Percentiles rank a stretch among this genome's conserved stretches.
Evolutionary conservation across 2,113 vertebrate species (phyloP).

Genomic region (Tamias sibiricus): DNA sequence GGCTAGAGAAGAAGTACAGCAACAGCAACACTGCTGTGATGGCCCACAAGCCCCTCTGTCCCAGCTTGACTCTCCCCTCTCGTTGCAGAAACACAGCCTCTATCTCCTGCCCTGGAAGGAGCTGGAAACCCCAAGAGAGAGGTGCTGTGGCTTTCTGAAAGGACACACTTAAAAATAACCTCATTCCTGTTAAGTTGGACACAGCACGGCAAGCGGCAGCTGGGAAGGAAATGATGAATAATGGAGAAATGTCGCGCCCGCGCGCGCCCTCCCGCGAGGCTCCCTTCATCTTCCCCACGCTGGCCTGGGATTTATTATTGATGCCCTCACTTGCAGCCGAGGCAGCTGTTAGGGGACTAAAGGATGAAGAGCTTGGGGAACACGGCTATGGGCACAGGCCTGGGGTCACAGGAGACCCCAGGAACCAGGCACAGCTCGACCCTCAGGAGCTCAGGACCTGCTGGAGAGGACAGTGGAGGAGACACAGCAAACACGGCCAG

Average conservation of each 20-base stretch:
- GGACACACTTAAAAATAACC: constrained; percentile 61
- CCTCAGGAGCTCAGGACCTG: background rate
- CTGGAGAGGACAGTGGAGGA: background rate
- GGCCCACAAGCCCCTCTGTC: background rate
- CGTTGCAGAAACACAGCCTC: background rate
- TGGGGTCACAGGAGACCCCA: no score
- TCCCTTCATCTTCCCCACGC: background rate
- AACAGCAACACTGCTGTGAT: background rate
- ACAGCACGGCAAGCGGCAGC: background rate
- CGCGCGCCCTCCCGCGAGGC: background rate
- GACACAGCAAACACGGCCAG: accelerated
- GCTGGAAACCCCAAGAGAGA: background rate
- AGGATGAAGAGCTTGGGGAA: accelerated
- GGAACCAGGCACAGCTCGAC: background rate
- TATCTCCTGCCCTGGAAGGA: background rate
- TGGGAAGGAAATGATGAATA: constrained; percentile 43
- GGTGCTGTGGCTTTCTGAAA: background rate
- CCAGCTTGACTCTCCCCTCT: background rate
- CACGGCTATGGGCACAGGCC: accelerated
- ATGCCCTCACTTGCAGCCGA: background rate
- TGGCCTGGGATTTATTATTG: background rate
- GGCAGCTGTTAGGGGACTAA: background rate
- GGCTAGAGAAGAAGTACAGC: no score
- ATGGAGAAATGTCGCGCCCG: constrained; percentile 52
- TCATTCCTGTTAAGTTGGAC: constrained; percentile 12